phyloP scores from a whole-genome alignment of 2,797 vertebrate genomes.

The Meriones psammophilus region DNA sequence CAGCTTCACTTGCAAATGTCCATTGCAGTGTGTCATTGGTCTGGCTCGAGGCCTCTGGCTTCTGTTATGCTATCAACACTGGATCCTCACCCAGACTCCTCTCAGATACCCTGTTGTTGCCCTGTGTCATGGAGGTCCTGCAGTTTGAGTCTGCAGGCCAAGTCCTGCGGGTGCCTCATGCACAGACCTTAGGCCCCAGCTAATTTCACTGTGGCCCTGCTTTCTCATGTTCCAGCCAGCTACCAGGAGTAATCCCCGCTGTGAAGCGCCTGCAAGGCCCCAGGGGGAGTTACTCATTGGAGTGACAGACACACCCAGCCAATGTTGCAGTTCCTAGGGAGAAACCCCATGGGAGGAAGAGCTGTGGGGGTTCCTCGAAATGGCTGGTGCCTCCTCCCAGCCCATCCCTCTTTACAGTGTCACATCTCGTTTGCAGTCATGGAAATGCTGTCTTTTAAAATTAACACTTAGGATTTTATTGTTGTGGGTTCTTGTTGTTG shows the following conservation, averaged over 20 bases:
- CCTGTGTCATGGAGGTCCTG: neutral
- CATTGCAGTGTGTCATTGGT: neutral
- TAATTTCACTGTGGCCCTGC: rapidly evolving
- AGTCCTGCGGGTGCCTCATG: neutral
- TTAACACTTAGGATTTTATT: neutral
- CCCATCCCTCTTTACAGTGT: rapidly evolving
- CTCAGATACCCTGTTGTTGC: neutral
- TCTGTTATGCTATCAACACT: neutral
- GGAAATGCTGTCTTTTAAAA: neutral
- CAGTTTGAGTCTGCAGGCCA: neutral
- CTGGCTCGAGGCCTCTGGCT: neutral
- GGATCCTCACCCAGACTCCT: neutral
- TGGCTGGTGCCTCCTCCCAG: rapidly evolving
- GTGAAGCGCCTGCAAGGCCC: neutral
- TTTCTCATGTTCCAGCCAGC: rapidly evolving
- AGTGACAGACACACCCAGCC: neutral
- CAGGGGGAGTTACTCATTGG: neutral
- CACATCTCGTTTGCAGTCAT: rapidly evolving
- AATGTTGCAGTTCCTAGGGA: neutral
- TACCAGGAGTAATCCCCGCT: too few species aligned
- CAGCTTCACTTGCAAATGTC: neutral
- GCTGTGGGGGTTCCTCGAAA: rapidly evolving
- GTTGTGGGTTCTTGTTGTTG: neutral
- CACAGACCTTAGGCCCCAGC: neutral
- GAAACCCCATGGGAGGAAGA: neutral